A percentile compares a stretch with the other conserved stretches of the same genome.
phyloP scores from a whole-genome alignment of 2,113 vertebrate species.

The Talpa occidentalis region DNA sequence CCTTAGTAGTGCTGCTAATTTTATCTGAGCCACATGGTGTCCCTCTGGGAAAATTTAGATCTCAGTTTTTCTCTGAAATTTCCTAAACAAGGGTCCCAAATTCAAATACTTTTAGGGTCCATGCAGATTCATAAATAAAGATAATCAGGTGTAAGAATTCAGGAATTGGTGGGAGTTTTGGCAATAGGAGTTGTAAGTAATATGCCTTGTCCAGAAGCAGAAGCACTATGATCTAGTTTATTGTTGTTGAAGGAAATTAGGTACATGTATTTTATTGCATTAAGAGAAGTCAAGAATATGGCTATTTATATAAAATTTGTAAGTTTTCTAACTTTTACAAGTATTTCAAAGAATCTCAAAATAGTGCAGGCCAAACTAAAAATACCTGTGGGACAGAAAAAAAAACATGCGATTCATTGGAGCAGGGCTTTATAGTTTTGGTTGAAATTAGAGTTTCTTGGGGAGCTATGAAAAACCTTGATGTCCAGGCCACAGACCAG shows the following conservation, averaged over 20 bases:
- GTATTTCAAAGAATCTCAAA: conserved; percentile 4
- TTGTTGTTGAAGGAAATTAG: neutral
- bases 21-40: neutral
- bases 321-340: conserved; percentile 33
- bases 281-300: neutral
- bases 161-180: neutral
- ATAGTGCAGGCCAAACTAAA: neutral
- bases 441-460: neutral
- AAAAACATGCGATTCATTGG: neutral
- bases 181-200: neutral
- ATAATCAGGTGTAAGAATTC: neutral
- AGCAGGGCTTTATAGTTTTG: neutral
- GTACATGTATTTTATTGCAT: neutral
- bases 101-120: neutral
- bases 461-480: neutral
- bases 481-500: neutral
- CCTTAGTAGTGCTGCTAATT: neutral
- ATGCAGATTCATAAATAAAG: neutral
- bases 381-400: neutral
- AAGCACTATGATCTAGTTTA: neutral
- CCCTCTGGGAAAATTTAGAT: conserved; percentile 4
- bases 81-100: neutral
- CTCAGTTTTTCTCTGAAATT: neutral
- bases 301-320: neutral
- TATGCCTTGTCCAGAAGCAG: neutral